Percentiles rank a stretch among this genome's conserved stretches.
phyloP scores from a whole-genome alignment of 2,888 invertebrate species.

The Chouioia cunea region DNA sequence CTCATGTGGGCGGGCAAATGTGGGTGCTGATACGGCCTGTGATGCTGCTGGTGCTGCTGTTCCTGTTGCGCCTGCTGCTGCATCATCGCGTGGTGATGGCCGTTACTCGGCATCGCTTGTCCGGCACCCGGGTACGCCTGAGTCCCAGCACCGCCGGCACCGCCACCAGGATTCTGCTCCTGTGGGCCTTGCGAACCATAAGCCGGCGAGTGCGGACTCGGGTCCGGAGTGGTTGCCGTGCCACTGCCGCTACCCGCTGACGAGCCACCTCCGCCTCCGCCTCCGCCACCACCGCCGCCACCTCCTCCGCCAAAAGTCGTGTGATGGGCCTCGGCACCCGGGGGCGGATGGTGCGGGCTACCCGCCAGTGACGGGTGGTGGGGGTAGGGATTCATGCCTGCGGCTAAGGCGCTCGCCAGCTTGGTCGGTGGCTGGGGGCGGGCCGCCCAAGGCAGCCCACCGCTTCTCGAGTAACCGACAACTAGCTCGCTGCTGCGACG shows the following conservation, averaged over 20 bases:
- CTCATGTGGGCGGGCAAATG: conserved; percentile 71
- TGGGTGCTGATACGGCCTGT: conserved; percentile 71
- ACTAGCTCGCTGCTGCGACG: background rate
- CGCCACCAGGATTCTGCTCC: too few species aligned
- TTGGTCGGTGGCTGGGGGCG: conserved; percentile 78
- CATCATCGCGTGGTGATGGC: conserved; percentile 62
- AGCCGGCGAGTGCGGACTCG: conserved; percentile 66
- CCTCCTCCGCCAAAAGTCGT: conserved; percentile 62
- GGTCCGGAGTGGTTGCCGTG: conserved; percentile 66
- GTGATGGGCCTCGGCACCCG: conserved; percentile 61
- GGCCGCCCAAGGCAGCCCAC: conserved; percentile 65
- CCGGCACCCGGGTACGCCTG: conserved; percentile 35
- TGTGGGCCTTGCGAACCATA: conserved; percentile 53
- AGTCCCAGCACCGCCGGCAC: conserved; percentile 39
- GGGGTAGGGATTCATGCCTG: conserved; percentile 88
- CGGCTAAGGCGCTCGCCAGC: conserved; percentile 87
- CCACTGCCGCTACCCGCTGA: conserved; percentile 59
- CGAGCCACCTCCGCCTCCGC: conserved; percentile 62
- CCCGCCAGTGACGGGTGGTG: conserved; percentile 70
- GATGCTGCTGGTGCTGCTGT: conserved; percentile 69
- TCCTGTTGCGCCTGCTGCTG: conserved; percentile 66
- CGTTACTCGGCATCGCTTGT: conserved; percentile 64
- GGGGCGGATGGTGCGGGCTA: conserved; percentile 67
- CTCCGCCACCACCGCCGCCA: conserved; percentile 56
- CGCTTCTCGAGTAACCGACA: conserved; percentile 53